Conservation (phyloP, 2,797 vertebrate genomes). For the Pipistrellus pipistrellus region DNA sequence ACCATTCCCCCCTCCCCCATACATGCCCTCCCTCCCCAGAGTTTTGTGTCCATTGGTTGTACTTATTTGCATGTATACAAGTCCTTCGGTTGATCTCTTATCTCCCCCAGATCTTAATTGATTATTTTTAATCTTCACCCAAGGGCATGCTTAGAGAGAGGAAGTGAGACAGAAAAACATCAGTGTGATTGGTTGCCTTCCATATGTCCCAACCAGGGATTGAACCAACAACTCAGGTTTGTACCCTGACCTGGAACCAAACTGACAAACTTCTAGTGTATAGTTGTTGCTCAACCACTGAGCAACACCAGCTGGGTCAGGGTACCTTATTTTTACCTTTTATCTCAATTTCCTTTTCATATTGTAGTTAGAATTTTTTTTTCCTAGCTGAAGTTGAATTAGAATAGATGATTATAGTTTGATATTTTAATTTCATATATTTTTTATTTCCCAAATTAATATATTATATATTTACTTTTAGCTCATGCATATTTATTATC, state of each 20-base stretch:
- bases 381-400: neutral
- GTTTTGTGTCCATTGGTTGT: too few relatives aligned
- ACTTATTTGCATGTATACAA: too few relatives aligned
- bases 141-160: neutral
- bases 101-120: neutral
- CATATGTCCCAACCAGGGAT: neutral
- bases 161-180: neutral
- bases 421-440: constrained; percentile 25
- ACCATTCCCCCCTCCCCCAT: too few relatives aligned
- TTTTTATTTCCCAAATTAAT: neutral
- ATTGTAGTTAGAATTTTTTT: neutral
- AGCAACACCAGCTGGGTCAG: neutral
- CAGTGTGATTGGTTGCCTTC: neutral
- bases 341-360: neutral
- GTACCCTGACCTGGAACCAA: neutral
- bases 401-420: neutral
- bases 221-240: neutral
- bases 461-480: constrained; percentile 40
- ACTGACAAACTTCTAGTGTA: neutral
- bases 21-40: too few relatives aligned
- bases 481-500: neutral
- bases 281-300: neutral
- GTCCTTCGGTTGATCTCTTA: too few relatives aligned
- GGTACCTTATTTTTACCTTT: constrained; percentile 23
- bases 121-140: neutral